phyloP scores from a whole-genome alignment of 2,113 vertebrate species.

The Esox niger region DNA sequence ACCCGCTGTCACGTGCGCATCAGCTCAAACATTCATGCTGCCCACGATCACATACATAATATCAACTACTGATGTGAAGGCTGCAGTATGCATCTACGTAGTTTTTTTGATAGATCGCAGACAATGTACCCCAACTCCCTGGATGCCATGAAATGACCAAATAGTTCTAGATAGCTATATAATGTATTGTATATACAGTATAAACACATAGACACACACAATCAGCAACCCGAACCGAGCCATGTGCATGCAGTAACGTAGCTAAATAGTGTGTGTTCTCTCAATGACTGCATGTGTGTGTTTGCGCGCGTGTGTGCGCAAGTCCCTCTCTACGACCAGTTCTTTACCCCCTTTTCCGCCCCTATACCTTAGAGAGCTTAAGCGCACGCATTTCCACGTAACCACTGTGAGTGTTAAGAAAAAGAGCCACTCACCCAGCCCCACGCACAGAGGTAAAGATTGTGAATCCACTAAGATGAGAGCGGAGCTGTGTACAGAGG shows the following conservation, averaged over 20 bases:
- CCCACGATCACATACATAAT: not conserved
- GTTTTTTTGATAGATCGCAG: too few species aligned
- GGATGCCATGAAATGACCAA: too few species aligned
- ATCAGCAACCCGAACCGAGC: too few species aligned
- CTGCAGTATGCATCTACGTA: too few species aligned
- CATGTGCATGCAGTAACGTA: too few species aligned
- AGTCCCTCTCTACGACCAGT: not conserved
- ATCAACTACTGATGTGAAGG: too few species aligned
- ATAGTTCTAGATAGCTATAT: too few species aligned
- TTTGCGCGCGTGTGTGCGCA: slow-evolving; percentile 8
- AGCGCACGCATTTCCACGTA: not conserved
- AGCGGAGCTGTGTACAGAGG: slow-evolving; percentile 52
- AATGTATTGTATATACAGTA: too few species aligned
- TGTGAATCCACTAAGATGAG: slow-evolving; percentile 51
- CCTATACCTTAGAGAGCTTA: slow-evolving; percentile 2
- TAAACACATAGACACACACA: too few species aligned
- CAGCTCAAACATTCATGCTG: not conserved
- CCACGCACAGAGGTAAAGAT: slow-evolving; percentile 33
- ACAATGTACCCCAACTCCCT: too few species aligned
- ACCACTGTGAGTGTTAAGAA: not conserved
- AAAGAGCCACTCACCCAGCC: slow-evolving; percentile 28
- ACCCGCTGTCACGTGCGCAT: not conserved
- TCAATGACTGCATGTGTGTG: not conserved
- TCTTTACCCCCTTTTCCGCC: too few species aligned
- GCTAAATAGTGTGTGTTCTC: too few species aligned